Evolutionary conservation across 2,888 invertebrate genomes (phyloP).

Genomic region (Aproaerema taeniolella): DNA sequence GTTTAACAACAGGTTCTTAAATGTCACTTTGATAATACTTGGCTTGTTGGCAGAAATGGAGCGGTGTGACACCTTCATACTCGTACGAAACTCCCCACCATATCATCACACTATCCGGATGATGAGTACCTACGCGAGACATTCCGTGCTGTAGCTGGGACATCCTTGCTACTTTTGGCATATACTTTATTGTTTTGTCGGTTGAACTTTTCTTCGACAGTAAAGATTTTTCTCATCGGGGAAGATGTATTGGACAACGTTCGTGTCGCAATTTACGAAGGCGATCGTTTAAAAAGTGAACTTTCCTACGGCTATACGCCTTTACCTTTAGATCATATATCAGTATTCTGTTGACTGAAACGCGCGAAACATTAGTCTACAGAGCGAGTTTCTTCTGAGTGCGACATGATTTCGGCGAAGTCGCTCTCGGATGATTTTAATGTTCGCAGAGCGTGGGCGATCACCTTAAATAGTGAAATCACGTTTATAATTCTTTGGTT

Average conservation of each 20-base stretch:
- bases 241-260: constrained; percentile 5
- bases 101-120: constrained; percentile 5
- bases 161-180: neutral
- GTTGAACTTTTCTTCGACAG: constrained; percentile 8
- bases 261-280: constrained; percentile 4
- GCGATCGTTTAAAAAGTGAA: constrained; percentile 8
- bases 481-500: neutral
- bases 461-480: neutral
- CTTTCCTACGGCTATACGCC: constrained; percentile 2
- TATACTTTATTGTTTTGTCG: constrained; percentile 1
- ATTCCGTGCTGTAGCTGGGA: neutral
- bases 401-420: constrained; percentile 5
- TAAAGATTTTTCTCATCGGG: constrained; percentile 8
- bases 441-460: constrained; percentile 4
- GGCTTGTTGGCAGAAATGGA: constrained; percentile 7
- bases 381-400: constrained; percentile 9
- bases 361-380: constrained; percentile 8
- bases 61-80: constrained; percentile 3
- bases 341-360: constrained; percentile 10
- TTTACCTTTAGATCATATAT: constrained; percentile 5
- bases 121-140: neutral
- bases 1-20: neutral
- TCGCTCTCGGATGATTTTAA: constrained; percentile 3
- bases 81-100: constrained; percentile 1
- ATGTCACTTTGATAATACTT: constrained; percentile 1